phyloP scores from a whole-genome alignment of 2,113 vertebrate genomes.

The Zingel zingel region DNA sequence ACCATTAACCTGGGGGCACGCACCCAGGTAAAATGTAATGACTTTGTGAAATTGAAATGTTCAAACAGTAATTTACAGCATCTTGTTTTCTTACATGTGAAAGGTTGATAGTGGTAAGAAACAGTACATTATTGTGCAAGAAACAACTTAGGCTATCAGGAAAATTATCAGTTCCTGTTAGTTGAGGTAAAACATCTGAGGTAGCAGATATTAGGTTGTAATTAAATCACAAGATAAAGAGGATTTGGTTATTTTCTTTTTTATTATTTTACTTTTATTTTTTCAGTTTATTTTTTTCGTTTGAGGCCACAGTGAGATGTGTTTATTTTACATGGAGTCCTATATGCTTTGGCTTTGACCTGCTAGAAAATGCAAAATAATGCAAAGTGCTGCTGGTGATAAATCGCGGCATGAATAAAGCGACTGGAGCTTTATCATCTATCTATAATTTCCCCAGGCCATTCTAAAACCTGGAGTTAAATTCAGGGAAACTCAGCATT shows the following conservation, averaged over 20 bases:
- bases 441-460: background rate
- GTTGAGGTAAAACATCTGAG: background rate
- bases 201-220: background rate
- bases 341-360: background rate
- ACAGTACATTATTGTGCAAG: background rate
- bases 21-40: background rate
- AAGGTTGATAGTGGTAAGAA: background rate
- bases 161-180: conserved; percentile 61
- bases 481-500: background rate
- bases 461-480: background rate
- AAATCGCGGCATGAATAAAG: background rate
- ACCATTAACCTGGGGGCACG: background rate
- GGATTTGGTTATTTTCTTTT: background rate
- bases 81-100: background rate
- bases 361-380: background rate
- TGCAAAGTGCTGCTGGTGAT: conserved; percentile 5
- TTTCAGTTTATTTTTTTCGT: background rate
- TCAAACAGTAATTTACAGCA: background rate
- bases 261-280: background rate
- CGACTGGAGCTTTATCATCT: background rate
- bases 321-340: background rate
- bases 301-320: background rate
- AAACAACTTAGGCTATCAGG: background rate
- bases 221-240: background rate
- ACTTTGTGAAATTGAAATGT: background rate